These are phyloP conservation scores for Pseudorasbora parva DNA, from an alignment of 2,113 vertebrate genomes.

Conservation along the genomic window DNA sequence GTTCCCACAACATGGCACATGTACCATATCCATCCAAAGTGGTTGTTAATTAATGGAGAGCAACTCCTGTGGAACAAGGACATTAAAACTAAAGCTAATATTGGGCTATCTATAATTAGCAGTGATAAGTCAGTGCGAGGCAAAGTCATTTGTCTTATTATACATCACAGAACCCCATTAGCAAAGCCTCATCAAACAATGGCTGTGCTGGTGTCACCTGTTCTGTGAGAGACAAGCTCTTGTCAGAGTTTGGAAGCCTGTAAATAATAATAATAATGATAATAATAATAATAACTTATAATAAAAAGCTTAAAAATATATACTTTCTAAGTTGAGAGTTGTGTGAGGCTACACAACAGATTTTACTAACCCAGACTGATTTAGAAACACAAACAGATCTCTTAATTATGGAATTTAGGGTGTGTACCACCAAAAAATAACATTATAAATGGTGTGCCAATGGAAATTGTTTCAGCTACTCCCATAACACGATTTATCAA, in stretches of 20 bases:
- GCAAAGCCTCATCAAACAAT: conserved; percentile 30
- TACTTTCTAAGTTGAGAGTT: not conserved
- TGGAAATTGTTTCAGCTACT: not conserved
- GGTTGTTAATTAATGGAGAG: conserved; percentile 39
- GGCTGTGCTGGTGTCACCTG: conserved; percentile 25
- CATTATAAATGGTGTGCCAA: not conserved
- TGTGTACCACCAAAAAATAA: not conserved
- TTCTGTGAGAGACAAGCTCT: conserved; percentile 13
- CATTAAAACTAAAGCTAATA: conserved; percentile 53
- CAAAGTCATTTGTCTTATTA: conserved; percentile 46
- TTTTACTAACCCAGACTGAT: not conserved
- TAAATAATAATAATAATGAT: not conserved
- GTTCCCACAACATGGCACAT: not conserved
- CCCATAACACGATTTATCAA: conserved; percentile 11
- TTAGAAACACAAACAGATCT: conserved; percentile 4
- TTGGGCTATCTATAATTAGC: conserved; percentile 48
- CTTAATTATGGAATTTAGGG: not conserved
- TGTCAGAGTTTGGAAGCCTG: conserved; percentile 9
- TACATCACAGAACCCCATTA: conserved; percentile 41
- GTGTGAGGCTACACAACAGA: not conserved
- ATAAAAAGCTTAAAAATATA: not conserved
- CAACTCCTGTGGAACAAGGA: conserved; percentile 26
- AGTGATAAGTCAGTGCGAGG: conserved; percentile 32
- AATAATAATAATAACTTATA: not conserved
- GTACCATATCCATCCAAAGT: conserved; percentile 6